Evolutionary conservation across 92 coral and sea anemone species (phyloP), one percentile per base, ranked within the genome.

Genomic region (Nematostella vectensis): DNA sequence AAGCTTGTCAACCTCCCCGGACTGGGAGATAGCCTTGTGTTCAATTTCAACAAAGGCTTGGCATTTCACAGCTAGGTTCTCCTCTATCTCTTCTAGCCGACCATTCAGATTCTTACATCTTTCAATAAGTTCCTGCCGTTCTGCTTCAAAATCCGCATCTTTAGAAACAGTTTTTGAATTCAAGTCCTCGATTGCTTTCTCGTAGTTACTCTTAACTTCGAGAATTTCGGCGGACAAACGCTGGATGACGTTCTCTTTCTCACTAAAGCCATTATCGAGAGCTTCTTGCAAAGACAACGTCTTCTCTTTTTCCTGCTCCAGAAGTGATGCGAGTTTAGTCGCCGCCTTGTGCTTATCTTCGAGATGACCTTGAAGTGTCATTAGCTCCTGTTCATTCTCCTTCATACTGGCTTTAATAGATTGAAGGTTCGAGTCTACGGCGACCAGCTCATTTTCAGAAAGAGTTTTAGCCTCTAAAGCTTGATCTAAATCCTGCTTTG

Each of bases 301-400:
- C 15, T 62, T 36, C 9, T 51, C 57, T 18, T 42, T 59, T 9
- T 12, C 16, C 0, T 23, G 17, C n/a, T n/a, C n/a, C 19, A 55
- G 51, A 1, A 39, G 21, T 2, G 23, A 36, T 21, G 25, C 51
- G 10, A 62, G 31, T 30, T 62, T 45, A 2, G 12, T 45, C 39
- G 20, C 33, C 29, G 17, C 54, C 70, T 10, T 31, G 56, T 48
- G 54, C 78, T 27, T 71, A 61, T 2, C 36, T 59, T 27, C 45
- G 23, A 62, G 27, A n/a, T 48, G 11, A 11, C 6, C 31, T 25
- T 71, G 69, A 4, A 62, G 43, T n/a, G 29, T 40, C 27, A 25
- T 62, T 0, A 71, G 22, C 28, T 65, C 69, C 13, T 66, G 53
- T 54, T 75, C 88, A 13, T 54, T 64, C 17, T 75, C 78, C 21